Conservation (phyloP, 2,113 vertebrate genomes). For the Microcebus murinus region DNA sequence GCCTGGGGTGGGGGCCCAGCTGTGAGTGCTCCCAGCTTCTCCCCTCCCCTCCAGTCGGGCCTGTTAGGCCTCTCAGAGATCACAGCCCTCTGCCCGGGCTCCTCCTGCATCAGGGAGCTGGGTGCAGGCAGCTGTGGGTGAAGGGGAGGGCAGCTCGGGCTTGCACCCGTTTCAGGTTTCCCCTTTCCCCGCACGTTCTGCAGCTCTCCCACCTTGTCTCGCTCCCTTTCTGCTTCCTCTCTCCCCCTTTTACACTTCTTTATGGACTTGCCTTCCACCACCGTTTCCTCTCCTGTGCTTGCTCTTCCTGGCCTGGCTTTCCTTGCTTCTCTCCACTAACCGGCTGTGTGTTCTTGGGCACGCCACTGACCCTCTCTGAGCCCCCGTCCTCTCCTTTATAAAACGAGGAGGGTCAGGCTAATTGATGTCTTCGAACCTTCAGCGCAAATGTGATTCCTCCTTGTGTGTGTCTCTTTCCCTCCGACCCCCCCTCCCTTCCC, state of each 20-base stretch:
- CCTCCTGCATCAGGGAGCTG: not conserved
- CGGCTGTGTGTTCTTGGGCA: not conserved
- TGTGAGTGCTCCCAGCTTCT: not conserved
- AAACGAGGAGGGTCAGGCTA: not conserved
- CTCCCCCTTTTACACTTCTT: not conserved
- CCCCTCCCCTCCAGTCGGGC: not conserved
- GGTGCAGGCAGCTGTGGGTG: not conserved
- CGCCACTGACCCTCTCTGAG: not conserved
- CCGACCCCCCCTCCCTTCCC: no score
- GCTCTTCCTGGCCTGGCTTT: not conserved
- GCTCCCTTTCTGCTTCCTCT: not conserved
- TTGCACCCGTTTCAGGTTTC: not conserved
- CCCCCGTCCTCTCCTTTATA: not conserved
- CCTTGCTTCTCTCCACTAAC: not conserved
- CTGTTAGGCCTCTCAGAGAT: not conserved
- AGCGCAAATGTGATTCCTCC: not conserved
- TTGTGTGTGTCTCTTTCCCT: not conserved
- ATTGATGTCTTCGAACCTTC: not conserved
- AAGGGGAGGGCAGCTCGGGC: not conserved
- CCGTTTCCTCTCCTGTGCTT: not conserved
- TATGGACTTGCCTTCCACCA: not conserved
- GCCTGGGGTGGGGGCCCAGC: not conserved
- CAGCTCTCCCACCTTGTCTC: not conserved
- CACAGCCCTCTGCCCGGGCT: rapidly evolving
- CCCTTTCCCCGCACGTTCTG: not conserved